Evolutionary conservation across 2,888 invertebrate genomes (phyloP).

Genomic region (Ormia ochracea): DNA sequence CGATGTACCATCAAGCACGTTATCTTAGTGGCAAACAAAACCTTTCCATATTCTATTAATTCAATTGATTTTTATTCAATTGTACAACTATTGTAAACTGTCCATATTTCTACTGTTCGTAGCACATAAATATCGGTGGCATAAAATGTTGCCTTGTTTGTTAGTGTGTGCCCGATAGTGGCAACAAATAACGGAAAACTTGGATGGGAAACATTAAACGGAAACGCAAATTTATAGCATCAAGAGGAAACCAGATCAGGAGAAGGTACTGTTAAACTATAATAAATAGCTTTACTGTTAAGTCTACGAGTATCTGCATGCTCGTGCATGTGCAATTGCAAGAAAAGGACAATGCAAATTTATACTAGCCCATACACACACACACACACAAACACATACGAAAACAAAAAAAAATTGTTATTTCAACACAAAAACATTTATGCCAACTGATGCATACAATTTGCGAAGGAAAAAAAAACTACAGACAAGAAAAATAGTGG

Average conservation of each 20-base stretch:
- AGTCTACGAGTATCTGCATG: neutral
- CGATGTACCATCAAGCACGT: conserved; percentile 2
- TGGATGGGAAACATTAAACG: conserved; percentile 50
- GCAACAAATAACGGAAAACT: conserved; percentile 45
- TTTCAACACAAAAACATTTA: neutral
- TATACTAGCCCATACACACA: neutral
- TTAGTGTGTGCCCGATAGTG: neutral
- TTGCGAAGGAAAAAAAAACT: conserved; percentile 6
- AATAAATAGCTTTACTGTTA: conserved; percentile 52
- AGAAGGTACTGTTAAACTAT: conserved; percentile 42
- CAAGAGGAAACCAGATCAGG: conserved; percentile 64
- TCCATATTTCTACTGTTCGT: conserved; percentile 19
- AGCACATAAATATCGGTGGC: neutral
- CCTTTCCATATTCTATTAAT: conserved; percentile 44
- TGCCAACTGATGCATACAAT: neutral
- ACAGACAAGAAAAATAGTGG: conserved; percentile 27
- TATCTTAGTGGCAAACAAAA: conserved; percentile 31
- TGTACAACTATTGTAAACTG: conserved; percentile 35
- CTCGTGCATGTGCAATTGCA: neutral
- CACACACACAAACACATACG: neutral
- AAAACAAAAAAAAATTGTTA: neutral
- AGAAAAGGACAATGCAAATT: conserved; percentile 18
- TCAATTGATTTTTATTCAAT: conserved; percentile 47
- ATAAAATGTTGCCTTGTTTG: neutral
- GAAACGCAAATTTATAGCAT: conserved; percentile 65